Evolutionary conservation across 2,797 vertebrate species (phyloP), one percentile per base, ranked within the genome.

Genomic region (Amblyopsis hoosieri): DNA sequence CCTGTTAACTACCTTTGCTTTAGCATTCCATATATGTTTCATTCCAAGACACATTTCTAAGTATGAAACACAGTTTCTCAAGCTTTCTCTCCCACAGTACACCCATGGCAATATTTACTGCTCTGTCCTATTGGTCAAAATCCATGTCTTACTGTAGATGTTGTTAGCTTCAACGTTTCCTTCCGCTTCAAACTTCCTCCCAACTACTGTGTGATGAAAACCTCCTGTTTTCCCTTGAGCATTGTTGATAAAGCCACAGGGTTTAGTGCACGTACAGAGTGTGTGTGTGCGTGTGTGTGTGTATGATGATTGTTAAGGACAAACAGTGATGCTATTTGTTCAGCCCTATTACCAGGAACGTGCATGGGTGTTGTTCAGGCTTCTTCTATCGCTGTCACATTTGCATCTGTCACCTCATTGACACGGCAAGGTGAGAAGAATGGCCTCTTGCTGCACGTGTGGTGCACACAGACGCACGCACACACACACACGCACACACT

Each of bases 1-100:
- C 1, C 42, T 13, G 23, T 67, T 67, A 51, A 65, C 1, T 29
- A 66, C 74, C 57, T 76, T 75, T 80, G 81, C 81, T 81, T 47
- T 10, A 51, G 70, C 73, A 65, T 2, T 59, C 57, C 23, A 29
- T 29, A 29, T 29, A 29, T 29, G 23, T 29, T 29, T 29, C 3
- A 29, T 29, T 29, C 23, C 23, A 29, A 29, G 23, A 29, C 23
- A 29, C 23, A 29, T 29, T 29, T 29, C n/a, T 37, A 9, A 63
- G 57, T 15, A 14, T 2, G 0, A 56, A 64, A 15, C 8, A 50
- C n/a, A 50, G 7, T 31, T 54, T 29, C 52, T 31, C 19, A 29
- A 31, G 15, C 17, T 37, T 37, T 37, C 8, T 37, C 33, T 37
- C 33, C 33, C 33, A 37, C 33, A 37, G 3, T 37, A 37, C 8